These are phyloP conservation scores for Miniopterus natalensis DNA, from an alignment of 2,113 vertebrate species.

Conservation along the genomic window DNA sequence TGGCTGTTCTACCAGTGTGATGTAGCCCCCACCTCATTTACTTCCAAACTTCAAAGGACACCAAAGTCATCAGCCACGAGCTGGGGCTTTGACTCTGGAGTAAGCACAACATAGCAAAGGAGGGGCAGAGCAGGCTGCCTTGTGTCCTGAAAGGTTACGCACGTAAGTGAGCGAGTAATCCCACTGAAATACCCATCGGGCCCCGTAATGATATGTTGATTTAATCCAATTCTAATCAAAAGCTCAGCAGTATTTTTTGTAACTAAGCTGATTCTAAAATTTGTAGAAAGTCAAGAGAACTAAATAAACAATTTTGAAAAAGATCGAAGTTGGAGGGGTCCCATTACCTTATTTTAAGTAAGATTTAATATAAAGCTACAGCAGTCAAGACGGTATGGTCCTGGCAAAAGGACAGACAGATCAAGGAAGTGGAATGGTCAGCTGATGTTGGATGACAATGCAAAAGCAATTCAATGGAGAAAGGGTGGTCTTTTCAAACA, in stretches of 20 bases:
- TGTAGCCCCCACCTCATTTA: background rate
- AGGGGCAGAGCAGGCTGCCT: background rate
- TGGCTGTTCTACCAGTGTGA: background rate
- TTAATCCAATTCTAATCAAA: background rate
- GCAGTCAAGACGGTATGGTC: background rate
- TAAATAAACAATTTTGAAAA: constrained; percentile 10
- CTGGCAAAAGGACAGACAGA: background rate
- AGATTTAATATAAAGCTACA: constrained; percentile 28
- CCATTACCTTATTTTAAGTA: background rate
- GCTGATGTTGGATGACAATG: background rate
- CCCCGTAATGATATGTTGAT: background rate
- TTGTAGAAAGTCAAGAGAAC: constrained; percentile 34
- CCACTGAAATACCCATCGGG: background rate
- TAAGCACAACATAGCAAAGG: background rate
- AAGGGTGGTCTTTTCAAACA: constrained; percentile 6
- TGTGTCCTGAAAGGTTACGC: background rate
- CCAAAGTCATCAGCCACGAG: background rate
- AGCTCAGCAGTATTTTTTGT: background rate
- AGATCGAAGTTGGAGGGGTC: background rate
- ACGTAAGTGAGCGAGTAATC: background rate
- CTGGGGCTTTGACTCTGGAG: background rate
- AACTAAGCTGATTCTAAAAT: constrained; percentile 10
- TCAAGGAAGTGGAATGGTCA: background rate
- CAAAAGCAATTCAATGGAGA: background rate
- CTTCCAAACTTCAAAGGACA: background rate